These are phyloP conservation scores for Bemisia tabaci DNA, from an alignment of 1,140 invertebrate species.

Conservation along the genomic window DNA sequence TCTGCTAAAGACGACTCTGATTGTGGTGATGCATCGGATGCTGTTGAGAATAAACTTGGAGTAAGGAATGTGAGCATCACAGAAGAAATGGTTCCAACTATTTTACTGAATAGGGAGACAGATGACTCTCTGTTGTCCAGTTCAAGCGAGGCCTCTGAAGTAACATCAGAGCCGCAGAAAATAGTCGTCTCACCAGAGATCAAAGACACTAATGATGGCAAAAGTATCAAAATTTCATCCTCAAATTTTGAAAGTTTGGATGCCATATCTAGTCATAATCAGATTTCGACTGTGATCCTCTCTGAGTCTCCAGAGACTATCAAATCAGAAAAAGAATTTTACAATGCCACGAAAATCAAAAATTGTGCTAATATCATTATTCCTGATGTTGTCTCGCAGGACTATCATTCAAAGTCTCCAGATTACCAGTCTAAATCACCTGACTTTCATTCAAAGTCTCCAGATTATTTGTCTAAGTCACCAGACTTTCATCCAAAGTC, in stretches of 20 bases:
- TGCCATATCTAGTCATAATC: not conserved
- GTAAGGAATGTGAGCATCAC: not conserved
- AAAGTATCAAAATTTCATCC: not conserved
- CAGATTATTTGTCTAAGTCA: too few species aligned
- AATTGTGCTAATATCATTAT: not conserved
- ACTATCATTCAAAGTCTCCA: too few species aligned
- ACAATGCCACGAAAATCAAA: not conserved
- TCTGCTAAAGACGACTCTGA: not conserved
- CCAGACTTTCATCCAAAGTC: too few species aligned
- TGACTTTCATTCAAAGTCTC: too few species aligned
- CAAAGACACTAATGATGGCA: not conserved
- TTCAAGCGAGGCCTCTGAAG: not conserved
- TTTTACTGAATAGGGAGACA: not conserved
- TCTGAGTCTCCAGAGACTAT: not conserved
- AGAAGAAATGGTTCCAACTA: not conserved
- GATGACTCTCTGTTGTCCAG: not conserved
- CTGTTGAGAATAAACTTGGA: not conserved
- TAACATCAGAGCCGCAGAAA: not conserved
- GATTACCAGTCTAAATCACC: too few species aligned
- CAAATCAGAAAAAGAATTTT: not conserved
- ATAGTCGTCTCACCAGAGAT: not conserved
- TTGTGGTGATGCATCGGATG: not conserved
- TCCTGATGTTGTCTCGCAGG: too few species aligned
- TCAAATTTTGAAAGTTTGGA: not conserved
- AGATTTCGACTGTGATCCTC: not conserved